Conservation (phyloP, 2,113 vertebrate species). For the Sapayoa aenigma region DNA sequence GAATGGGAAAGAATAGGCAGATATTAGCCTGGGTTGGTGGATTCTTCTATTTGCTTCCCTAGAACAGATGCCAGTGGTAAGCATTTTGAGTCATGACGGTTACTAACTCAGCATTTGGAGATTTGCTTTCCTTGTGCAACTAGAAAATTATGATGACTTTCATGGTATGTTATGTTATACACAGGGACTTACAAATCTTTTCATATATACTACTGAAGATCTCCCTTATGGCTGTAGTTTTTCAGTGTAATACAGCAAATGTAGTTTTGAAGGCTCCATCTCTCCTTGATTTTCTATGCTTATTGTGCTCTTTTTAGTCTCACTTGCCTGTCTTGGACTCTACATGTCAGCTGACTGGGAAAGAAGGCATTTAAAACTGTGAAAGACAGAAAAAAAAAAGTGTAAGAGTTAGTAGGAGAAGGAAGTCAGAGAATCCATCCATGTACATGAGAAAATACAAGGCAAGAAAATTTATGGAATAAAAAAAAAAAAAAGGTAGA, state of each 20-base stretch:
- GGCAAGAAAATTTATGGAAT: neutral
- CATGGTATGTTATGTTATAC: neutral
- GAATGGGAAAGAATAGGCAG: neutral
- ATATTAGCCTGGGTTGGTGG: rapidly evolving
- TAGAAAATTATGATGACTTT: neutral
- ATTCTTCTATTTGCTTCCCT: neutral
- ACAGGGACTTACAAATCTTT: neutral
- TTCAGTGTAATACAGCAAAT: neutral
- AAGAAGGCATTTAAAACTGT: neutral
- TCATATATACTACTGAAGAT: neutral
- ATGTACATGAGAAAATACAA: neutral
- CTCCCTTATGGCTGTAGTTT: neutral
- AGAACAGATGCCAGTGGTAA: neutral
- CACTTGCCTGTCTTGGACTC: neutral
- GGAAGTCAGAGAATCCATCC: neutral
- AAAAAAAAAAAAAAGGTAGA: neutral
- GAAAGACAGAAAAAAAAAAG: neutral
- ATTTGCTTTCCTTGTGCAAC: neutral
- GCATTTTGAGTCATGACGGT: neutral
- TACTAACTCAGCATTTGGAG: neutral
- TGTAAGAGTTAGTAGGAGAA: neutral
- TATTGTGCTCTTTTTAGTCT: neutral
- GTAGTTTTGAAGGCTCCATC: neutral
- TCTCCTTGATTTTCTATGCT: neutral
- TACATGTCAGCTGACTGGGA: neutral